Evolutionary conservation across 2,113 vertebrate genomes (phyloP).

Genomic region (Dunckerocampus dactyliophorus): DNA sequence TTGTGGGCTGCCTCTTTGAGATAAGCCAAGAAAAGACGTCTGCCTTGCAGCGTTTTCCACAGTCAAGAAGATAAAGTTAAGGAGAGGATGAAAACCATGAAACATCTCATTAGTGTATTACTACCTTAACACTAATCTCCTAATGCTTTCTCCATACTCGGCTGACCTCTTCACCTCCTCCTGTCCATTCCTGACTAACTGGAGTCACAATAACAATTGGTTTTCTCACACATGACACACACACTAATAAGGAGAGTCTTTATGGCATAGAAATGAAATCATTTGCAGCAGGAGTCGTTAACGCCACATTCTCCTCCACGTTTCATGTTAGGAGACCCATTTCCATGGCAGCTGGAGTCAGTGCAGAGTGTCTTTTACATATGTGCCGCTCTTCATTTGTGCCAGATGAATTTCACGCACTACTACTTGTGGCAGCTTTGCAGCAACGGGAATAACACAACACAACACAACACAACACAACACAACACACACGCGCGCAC

Average conservation of each 20-base stretch:
- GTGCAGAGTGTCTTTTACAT: constrained; percentile 37
- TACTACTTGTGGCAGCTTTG: constrained; percentile 31
- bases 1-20: constrained; percentile 32
- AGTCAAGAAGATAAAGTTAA: constrained; percentile 21
- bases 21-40: constrained; percentile 37
- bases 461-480: no score
- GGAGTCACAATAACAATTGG: constrained; percentile 20
- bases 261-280: constrained; percentile 32
- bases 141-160: constrained; percentile 23
- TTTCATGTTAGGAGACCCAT: constrained; percentile 39
- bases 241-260: background rate
- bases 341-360: constrained; percentile 45
- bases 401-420: constrained; percentile 15
- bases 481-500: background rate
- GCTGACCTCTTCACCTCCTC: constrained; percentile 30
- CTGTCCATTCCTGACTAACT: constrained; percentile 7
- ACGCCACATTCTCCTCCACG: constrained; percentile 6
- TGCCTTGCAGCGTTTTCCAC: constrained; percentile 21
- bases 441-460: constrained; percentile 24
- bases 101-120: constrained; percentile 18
- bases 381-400: constrained; percentile 27
- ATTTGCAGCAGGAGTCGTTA: constrained; percentile 39
- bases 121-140: background rate
- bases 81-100: constrained; percentile 10
- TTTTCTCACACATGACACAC: background rate